These are phyloP conservation scores for Zaprionus obscuricornis DNA, from an alignment of 2,888 invertebrate genomes.

Conservation along the genomic window DNA sequence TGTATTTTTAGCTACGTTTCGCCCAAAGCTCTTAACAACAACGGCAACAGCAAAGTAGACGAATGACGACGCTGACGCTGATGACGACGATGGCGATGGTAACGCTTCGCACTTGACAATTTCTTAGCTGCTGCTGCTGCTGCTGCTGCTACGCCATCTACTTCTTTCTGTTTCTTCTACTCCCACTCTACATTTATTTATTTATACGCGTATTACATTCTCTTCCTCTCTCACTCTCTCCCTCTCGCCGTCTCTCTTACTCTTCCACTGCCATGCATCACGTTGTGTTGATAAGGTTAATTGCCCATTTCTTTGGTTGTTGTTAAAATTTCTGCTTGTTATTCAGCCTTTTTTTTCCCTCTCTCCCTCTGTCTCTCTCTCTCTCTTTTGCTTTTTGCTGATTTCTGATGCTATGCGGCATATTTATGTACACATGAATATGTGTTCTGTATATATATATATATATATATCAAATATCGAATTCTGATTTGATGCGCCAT, in stretches of 20 bases:
- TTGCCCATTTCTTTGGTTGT: slow-evolving; percentile 61
- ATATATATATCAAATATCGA: slow-evolving; percentile 55
- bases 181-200: neutral
- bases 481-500: slow-evolving; percentile 49
- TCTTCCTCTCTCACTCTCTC: too few species aligned
- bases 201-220: too few species aligned
- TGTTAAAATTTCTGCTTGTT: slow-evolving; percentile 44
- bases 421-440: too few species aligned
- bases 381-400: too few species aligned
- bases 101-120: slow-evolving; percentile 27
- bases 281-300: slow-evolving; percentile 73
- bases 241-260: too few species aligned
- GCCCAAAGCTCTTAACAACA: slow-evolving; percentile 39
- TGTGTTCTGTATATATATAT: too few species aligned
- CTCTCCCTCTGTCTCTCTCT: too few species aligned
- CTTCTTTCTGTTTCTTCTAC: too few species aligned
- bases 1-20: slow-evolving; percentile 45
- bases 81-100: too few species aligned
- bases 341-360: slow-evolving; percentile 37
- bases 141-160: too few species aligned
- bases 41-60: slow-evolving; percentile 42
- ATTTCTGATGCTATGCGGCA: slow-evolving; percentile 1
- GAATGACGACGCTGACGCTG: too few species aligned
- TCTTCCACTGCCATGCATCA: slow-evolving; percentile 20
- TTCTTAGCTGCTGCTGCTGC: too few species aligned